Base-by-base conservation (phyloP, 2,113 vertebrate genomes). In the Amazona vittata region DNA sequence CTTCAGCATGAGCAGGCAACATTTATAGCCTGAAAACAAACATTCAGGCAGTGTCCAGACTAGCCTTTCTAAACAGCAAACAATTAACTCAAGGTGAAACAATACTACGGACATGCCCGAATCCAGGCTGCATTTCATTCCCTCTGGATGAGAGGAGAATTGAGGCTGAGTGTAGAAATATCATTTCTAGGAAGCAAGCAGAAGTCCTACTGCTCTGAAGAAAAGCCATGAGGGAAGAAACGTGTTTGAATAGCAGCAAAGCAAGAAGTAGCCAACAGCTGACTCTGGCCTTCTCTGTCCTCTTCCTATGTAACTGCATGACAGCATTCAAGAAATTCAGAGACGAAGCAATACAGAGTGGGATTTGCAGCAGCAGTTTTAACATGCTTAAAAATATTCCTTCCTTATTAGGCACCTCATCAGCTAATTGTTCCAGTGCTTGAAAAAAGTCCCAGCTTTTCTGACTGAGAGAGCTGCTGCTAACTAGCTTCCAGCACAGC, bases 41-140 rank as follows among this genome's bases (percentile, higher is more conserved):
- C 46, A 63, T 33, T 39, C 53, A 59, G 15, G 65, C 16, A 83
- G 37, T 4, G 3, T 69, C 92, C 90, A 91, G 9, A 70, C 91
- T 74, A 74, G 71, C 46, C 75, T 79, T 85, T 79, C 52, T 76
- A 29, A 90, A 63, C 37, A 94, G 46, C 71, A 93, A 95, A 85
- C 57, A 73, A 67, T 75, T 76, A 87, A 77, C 57, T 85, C n/a
- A 41, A 88, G 64, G 75, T 67, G 50, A 80, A 91, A 67, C 53
- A 47, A 22, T 25, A 25, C n/a, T 26, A 22, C 43, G 73, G 79
- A 70, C 37, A 15, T 59, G 79, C 43, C 85, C 11, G 3, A 73
- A 69, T 80, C 59, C 49, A 70, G 49, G 17, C 52, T 47, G 11
- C 28, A 29, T 53, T 69, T 69, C 78, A 46, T 77, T 73, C 53